Percentiles rank a stretch among this genome's conserved stretches.
Evolutionary conservation across 2,797 vertebrate species (phyloP).

Genomic region (Craterocephalus amniculus): DNA sequence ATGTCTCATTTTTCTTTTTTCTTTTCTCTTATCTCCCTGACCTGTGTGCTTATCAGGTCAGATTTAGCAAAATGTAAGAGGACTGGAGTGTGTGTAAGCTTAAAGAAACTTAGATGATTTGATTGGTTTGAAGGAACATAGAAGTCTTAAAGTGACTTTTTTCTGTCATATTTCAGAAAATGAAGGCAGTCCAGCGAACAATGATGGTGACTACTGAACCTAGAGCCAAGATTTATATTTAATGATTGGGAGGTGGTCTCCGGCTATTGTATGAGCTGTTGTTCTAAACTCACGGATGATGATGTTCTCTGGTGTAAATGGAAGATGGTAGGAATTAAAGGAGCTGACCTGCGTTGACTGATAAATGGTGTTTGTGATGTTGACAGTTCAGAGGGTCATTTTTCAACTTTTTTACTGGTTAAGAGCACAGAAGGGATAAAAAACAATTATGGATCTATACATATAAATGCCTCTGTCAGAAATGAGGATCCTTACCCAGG

Average conservation of each 20-base stretch:
- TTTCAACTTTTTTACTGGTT: not conserved
- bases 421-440: too few relatives aligned
- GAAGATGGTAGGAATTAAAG: constrained; percentile 7
- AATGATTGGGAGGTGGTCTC: constrained; percentile 13
- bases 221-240: not conserved
- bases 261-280: constrained; percentile 31
- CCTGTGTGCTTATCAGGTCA: not conserved
- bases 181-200: not conserved
- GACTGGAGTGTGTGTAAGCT: not conserved
- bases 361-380: not conserved
- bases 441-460: too few relatives aligned
- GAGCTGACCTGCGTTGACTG: constrained; percentile 1
- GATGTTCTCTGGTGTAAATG: not conserved
- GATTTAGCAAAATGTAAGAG: not conserved
- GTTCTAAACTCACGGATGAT: constrained; percentile 21
- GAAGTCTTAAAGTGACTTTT: not conserved
- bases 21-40: too few relatives aligned
- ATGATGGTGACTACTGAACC: not conserved
- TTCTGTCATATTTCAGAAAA: not conserved
- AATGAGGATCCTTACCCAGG: too few relatives aligned
- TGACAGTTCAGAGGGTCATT: not conserved
- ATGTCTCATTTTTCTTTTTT: not conserved
- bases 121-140: not conserved
- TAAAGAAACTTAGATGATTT: not conserved
- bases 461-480: not conserved